Percentiles rank a stretch among this genome's conserved stretches.
Evolutionary conservation across 1,140 invertebrate genomes (phyloP).

Genomic region (Diorhabda elongata): DNA sequence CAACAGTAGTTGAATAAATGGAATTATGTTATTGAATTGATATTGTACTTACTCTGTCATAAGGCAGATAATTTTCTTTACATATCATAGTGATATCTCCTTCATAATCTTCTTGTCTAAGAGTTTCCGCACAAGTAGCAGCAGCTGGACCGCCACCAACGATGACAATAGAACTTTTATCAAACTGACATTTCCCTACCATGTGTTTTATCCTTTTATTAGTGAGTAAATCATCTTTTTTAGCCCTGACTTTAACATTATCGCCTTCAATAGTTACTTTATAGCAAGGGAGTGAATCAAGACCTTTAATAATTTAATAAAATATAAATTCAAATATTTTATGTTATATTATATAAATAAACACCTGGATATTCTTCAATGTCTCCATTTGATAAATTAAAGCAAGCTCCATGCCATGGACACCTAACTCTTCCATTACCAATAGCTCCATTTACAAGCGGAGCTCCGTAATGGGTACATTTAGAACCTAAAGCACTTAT

Average conservation of each 20-base stretch:
- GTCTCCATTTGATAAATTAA: conserved; percentile 70
- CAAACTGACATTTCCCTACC: conserved; percentile 48
- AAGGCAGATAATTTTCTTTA: conserved; percentile 74
- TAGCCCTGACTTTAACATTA: conserved; percentile 66
- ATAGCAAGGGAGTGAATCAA: conserved; percentile 84
- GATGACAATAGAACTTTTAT: conserved; percentile 63
- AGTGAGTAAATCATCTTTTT: conserved; percentile 56
- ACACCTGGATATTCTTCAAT: conserved; percentile 46
- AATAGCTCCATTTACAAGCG: conserved; percentile 74
- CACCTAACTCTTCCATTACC: conserved; percentile 81
- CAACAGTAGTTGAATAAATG: background rate
- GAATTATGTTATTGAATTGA: background rate
- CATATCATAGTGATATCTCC: conserved; percentile 75
- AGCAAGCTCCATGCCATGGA: conserved; percentile 96
- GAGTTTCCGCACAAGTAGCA: conserved; percentile 75
- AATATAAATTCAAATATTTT: background rate
- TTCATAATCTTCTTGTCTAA: conserved; percentile 78
- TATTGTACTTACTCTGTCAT: conserved; percentile 70
- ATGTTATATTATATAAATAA: background rate
- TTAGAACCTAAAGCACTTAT: conserved; percentile 80
- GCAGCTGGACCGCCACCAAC: conserved; percentile 84
- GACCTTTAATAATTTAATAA: conserved; percentile 59
- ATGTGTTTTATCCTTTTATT: conserved; percentile 63
- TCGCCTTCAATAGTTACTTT: conserved; percentile 60
- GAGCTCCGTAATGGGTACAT: conserved; percentile 91